Percentiles rank a stretch among this genome's conserved stretches.
Conservation (phyloP, 2,888 invertebrate genomes). For the Cataglyphis albicans region DNA sequence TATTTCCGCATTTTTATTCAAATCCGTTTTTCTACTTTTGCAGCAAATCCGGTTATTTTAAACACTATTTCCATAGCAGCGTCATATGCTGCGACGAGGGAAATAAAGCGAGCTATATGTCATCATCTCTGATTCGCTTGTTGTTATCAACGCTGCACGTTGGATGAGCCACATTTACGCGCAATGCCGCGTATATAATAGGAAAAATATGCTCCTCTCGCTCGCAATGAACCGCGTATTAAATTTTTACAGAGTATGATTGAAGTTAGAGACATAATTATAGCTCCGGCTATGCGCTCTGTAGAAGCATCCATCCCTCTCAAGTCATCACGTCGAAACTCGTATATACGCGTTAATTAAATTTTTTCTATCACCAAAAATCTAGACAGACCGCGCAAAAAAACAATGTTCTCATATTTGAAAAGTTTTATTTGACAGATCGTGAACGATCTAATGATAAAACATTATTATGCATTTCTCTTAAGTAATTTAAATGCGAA, state of each 20-base stretch:
- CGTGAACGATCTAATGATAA: background rate
- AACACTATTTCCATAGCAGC: slow-evolving; percentile 15
- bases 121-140: slow-evolving; percentile 37
- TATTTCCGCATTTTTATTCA: slow-evolving; percentile 31
- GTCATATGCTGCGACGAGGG: slow-evolving; percentile 22
- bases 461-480: background rate
- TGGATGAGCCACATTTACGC: slow-evolving; percentile 12
- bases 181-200: slow-evolving; percentile 29
- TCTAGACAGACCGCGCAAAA: background rate
- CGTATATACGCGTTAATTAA: slow-evolving; percentile 24
- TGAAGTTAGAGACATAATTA: slow-evolving; percentile 41
- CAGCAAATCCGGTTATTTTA: slow-evolving; percentile 8
- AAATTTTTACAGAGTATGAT: slow-evolving; percentile 16
- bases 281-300: background rate
- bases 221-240: background rate
- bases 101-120: slow-evolving; percentile 40
- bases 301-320: background rate
- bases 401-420: slow-evolving; percentile 6
- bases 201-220: slow-evolving; percentile 27
- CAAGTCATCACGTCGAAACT: slow-evolving; percentile 14
- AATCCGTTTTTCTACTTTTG: background rate
- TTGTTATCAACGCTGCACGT: slow-evolving; percentile 28
- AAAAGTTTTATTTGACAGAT: background rate
- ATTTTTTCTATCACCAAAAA: background rate
- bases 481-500: background rate